Evolutionary conservation across 2,888 invertebrate species (phyloP), one percentile per base, ranked within the genome.

Genomic region (Acronicta psi): DNA sequence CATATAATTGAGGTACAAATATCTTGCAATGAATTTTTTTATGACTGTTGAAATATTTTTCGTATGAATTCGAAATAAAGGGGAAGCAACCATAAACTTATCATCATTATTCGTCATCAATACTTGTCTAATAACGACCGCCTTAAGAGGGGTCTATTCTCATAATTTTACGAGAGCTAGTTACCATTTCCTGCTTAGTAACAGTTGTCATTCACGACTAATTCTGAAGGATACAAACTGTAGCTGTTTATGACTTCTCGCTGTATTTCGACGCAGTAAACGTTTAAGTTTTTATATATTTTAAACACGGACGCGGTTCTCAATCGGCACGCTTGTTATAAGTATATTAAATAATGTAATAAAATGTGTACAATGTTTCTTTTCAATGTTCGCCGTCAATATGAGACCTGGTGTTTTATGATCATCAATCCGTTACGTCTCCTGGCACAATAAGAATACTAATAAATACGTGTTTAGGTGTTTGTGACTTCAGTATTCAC

Each of bases 151-250:
- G 18, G n/a, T 17, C 50, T 69, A 57, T 69, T 73, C 73, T 47
- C 64, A 70, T 56, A 60, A 54, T 59, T 74, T 72, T 64, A 69
- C 56, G 69, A 63, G 29, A 55, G 55, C 46, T 38, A 40, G 49
- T 65, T 23, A 69, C 52, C 56, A 63, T 67, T 73, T 77, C 75
- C 77, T 65, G 74, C 66, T 75, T 69, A 64, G 75, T 73, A 73
- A 72, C 81, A 81, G 71, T 68, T 79, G 81, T 81, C 80, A 62
- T 81, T 80, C 79, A 76, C 80, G 79, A 75, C 72, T 79, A 73
- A 84, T 83, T 75, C 73, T 60, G 46, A 60, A 51, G 71, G 49
- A 57, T 51, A 74, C 67, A 73, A 71, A 72, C 51, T 72, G 46
- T 46, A 36, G 10, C 20, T 18, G 31, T 66, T 69, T 54, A 70